Percentiles rank a stretch among this genome's conserved stretches.
phyloP scores from a whole-genome alignment of 92 coral and sea anemone genomes.

The Bergia puertoricense region DNA sequence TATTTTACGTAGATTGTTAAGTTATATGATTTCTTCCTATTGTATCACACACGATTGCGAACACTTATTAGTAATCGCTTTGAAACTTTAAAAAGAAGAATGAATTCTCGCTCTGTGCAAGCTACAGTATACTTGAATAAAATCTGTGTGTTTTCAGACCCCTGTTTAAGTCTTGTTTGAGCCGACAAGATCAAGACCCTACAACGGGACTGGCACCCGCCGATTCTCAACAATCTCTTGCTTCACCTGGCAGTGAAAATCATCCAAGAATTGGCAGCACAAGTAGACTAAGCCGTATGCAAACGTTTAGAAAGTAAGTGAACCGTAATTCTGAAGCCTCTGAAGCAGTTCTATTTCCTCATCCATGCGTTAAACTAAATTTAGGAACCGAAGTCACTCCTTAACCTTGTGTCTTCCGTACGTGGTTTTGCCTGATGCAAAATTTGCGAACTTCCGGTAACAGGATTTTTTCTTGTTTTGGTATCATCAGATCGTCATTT shows the following conservation, averaged over 20 bases:
- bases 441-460: slow-evolving; percentile 61
- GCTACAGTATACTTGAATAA: background rate
- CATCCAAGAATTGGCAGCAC: slow-evolving; percentile 9
- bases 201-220: background rate
- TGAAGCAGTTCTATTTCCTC: background rate
- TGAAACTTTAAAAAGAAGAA: slow-evolving; percentile 6
- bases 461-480: slow-evolving; percentile 25
- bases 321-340: background rate
- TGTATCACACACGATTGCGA: background rate
- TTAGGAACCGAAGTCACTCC: background rate
- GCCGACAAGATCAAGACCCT: slow-evolving; percentile 19
- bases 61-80: background rate
- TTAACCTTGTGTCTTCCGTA: background rate
- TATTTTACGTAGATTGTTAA: background rate
- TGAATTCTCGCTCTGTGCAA: background rate
- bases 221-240: slow-evolving; percentile 19
- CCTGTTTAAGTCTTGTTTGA: slow-evolving; percentile 31
- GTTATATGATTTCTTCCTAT: background rate
- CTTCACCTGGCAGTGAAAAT: slow-evolving; percentile 24
- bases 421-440: slow-evolving; percentile 13
- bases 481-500: slow-evolving; percentile 26
- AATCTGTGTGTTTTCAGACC: slow-evolving; percentile 16
- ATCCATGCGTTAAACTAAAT: background rate
- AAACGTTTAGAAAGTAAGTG: slow-evolving; percentile 73
- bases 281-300: slow-evolving; percentile 64